Evolutionary conservation across 1,140 invertebrate species (phyloP).

Genomic region (Eueides isabella): DNA sequence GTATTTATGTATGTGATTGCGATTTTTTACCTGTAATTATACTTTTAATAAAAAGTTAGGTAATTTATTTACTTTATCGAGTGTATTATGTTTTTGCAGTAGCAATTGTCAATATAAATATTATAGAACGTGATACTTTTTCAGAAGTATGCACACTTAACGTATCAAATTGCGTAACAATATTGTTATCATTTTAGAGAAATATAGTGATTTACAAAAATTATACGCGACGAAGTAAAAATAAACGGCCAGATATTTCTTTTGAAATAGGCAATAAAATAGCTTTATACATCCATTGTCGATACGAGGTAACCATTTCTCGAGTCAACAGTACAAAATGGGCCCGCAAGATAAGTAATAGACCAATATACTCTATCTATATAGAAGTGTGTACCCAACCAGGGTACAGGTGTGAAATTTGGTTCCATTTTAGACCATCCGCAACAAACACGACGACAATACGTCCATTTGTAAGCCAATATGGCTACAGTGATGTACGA

Average conservation of each 20-base stretch:
- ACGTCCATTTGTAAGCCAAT: constrained; percentile 55
- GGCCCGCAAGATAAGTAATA: constrained; percentile 52
- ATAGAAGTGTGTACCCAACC: constrained; percentile 24
- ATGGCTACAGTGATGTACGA: constrained; percentile 44
- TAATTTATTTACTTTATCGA: no score
- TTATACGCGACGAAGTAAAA: constrained; percentile 30
- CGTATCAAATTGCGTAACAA: not conserved
- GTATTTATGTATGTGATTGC: not conserved
- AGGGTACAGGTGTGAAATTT: constrained; percentile 50
- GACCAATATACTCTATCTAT: constrained; percentile 52
- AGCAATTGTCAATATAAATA: no score
- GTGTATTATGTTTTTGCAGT: no score
- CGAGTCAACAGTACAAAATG: constrained; percentile 49
- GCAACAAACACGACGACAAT: constrained; percentile 50
- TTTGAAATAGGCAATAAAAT: constrained; percentile 37
- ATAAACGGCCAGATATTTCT: constrained; percentile 36
- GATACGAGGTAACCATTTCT: constrained; percentile 36
- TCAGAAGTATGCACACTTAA: not conserved
- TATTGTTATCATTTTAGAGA: not conserved
- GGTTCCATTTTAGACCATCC: constrained; percentile 42
- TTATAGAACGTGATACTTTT: no score
- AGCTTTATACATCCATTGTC: constrained; percentile 32
- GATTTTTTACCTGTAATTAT: no score
- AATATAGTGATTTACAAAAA: constrained; percentile 14
- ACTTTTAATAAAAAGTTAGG: no score